Base-by-base conservation (phyloP, 2,888 invertebrate genomes). In the Eristalinus aeneus region DNA sequence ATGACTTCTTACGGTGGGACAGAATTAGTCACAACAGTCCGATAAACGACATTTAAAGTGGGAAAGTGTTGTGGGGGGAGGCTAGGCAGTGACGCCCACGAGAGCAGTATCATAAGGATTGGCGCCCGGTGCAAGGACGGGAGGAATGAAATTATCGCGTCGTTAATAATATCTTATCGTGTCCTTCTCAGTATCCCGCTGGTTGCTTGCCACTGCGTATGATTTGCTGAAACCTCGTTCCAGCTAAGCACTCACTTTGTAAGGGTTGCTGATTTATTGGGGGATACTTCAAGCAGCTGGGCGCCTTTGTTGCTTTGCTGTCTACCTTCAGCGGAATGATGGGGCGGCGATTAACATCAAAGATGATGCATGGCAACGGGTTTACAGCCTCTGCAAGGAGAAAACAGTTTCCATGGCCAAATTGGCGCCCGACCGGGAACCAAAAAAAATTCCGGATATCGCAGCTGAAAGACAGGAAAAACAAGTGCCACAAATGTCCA, bases 81-180 rank as follows among this genome's bases (percentile, higher is more conserved):
- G 2, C 2, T 2, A 1, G n/a, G 39, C 10, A 3, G 27, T 3
- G 27, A 5, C 27, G 27, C 2, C 27, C 5, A 27, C 2, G 27
- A 27, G 5, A 27, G 5, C 11, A 36, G 39, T 3, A 12, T 3
- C 1, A 0, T 12, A 16, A n/a, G n/a, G 39, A 39, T 27, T 27
- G 27, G 8, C 16, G 16, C 12, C 22, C 36, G 72, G 73, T 53
- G 72, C 71, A 22, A 65, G 69, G 69, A 58, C 36, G 72, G 58
- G 16, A 73, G 60, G 74, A 81, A 85, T 73, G 69, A 86, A 86
- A 86, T 81, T 80, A 77, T 73, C 73, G 77, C 73, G 31, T 81
- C 85, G 85, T 86, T 86, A 86, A 86, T 86, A 81, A 86, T 75
- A 80, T 81, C 81, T 86, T 86, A 86, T 86, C 73, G 81, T 68